Conservation (phyloP, 92 coral and sea anemone genomes). For the Galaxea fascicularis region DNA sequence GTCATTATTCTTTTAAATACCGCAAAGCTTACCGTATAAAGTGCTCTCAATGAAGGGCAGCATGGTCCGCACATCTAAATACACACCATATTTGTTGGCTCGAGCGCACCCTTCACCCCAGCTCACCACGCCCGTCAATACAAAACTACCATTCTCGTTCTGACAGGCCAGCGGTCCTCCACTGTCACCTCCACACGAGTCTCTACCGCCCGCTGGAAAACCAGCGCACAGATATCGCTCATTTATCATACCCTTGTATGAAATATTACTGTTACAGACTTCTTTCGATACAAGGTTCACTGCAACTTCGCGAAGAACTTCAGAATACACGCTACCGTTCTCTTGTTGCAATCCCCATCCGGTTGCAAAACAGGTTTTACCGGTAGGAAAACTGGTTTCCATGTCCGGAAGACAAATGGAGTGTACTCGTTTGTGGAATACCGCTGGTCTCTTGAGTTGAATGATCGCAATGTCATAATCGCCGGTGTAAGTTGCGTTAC, state of each 20-base stretch:
- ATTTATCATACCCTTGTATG: slow-evolving; percentile 75
- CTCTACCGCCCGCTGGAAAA: slow-evolving; percentile 76
- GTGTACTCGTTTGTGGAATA: slow-evolving; percentile 79
- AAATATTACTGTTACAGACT: slow-evolving; percentile 80
- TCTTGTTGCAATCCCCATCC: slow-evolving; percentile 91
- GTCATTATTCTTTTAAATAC: too few relatives aligned
- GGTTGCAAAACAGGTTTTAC: slow-evolving; percentile 80
- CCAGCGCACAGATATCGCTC: slow-evolving; percentile 90
- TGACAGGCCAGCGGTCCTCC: slow-evolving; percentile 94
- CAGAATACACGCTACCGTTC: slow-evolving; percentile 53
- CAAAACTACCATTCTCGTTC: slow-evolving; percentile 74
- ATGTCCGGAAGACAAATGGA: slow-evolving; percentile 83
- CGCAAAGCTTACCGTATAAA: slow-evolving; percentile 54
- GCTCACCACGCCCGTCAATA: slow-evolving; percentile 88
- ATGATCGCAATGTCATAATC: slow-evolving; percentile 90
- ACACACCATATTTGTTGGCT: slow-evolving; percentile 93
- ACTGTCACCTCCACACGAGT: slow-evolving; percentile 85
- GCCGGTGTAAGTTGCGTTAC: slow-evolving; percentile 60
- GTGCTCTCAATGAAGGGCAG: slow-evolving; percentile 84
- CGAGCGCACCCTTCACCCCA: slow-evolving; percentile 96
- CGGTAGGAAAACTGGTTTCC: slow-evolving; percentile 62
- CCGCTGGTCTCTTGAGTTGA: slow-evolving; percentile 91
- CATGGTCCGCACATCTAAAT: slow-evolving; percentile 81
- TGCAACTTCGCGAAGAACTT: slow-evolving; percentile 86
- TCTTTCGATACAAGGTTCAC: slow-evolving; percentile 81